These are phyloP conservation scores for Phataginus tetradactyla DNA, from an alignment of 2,797 vertebrate genomes.

Conservation along the genomic window DNA sequence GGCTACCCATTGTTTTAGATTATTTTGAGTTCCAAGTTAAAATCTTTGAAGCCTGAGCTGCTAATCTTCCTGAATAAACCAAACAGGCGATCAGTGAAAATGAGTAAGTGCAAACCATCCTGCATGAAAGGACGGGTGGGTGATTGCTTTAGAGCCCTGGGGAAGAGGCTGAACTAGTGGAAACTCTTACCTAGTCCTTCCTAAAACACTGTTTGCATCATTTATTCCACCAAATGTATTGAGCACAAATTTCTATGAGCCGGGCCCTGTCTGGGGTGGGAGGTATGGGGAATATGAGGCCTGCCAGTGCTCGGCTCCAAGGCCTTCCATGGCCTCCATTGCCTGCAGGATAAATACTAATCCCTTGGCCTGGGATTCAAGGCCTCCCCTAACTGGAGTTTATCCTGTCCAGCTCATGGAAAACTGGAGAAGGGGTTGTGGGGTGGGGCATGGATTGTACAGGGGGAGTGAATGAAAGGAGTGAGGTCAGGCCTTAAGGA, in stretches of 20 bases:
- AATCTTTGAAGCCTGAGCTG: not conserved
- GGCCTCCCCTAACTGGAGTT: not conserved
- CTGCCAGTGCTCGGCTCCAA: not conserved
- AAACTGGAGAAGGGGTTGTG: not conserved
- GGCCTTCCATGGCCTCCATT: not conserved
- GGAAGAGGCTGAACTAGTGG: not conserved
- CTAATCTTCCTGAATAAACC: not conserved
- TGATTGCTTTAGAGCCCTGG: not conserved
- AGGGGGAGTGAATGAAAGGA: not conserved
- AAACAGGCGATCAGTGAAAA: not conserved
- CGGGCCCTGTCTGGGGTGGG: not conserved
- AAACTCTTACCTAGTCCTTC: not conserved
- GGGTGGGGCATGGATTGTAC: not conserved
- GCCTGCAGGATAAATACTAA: not conserved
- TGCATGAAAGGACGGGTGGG: not conserved
- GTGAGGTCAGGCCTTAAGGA: not conserved
- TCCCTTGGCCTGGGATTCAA: not conserved
- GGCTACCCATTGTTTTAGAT: not conserved
- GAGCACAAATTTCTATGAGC: not conserved
- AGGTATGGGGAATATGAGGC: not conserved
- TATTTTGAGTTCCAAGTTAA: not conserved
- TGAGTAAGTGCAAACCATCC: not conserved
- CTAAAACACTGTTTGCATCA: not conserved
- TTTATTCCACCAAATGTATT: not conserved
- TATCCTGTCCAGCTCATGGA: rapidly evolving